Conservation (phyloP, 2,888 invertebrate species). For the Ctena decussata region DNA sequence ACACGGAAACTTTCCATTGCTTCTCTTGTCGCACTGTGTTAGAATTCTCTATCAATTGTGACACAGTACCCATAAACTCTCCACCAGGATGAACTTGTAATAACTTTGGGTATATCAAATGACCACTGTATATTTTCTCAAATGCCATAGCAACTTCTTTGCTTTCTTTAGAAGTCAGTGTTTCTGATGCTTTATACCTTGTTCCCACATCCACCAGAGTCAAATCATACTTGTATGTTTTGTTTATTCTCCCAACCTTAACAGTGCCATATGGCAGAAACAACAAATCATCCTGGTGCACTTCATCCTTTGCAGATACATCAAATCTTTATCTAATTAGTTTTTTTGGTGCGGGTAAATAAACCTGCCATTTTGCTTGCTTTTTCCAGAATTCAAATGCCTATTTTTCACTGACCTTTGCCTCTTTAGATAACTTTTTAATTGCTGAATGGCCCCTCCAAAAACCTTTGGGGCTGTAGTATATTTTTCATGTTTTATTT, state of each 20-base stretch:
- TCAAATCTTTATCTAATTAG: constrained; percentile 57
- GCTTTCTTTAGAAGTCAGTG: constrained; percentile 55
- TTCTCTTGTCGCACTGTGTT: no score
- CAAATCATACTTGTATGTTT: constrained; percentile 62
- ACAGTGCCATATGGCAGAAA: constrained; percentile 54
- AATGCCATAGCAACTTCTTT: constrained; percentile 57
- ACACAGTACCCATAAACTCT: constrained; percentile 54
- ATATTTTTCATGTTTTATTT: constrained; percentile 12
- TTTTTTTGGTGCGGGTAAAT: constrained; percentile 50
- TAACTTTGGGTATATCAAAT: constrained; percentile 45
- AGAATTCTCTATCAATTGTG: constrained; percentile 46
- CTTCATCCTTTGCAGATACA: constrained; percentile 45
- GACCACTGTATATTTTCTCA: constrained; percentile 51
- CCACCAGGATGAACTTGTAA: constrained; percentile 59
- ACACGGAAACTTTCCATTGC: no score
- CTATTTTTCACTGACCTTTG: constrained; percentile 39
- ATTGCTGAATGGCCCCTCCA: constrained; percentile 45
- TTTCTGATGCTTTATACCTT: constrained; percentile 62
- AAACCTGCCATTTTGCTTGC: constrained; percentile 49
- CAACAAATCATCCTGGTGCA: constrained; percentile 55
- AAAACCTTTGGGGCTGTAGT: constrained; percentile 46
- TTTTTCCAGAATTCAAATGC: constrained; percentile 15
- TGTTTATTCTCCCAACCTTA: neutral
- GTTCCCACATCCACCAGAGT: constrained; percentile 58
- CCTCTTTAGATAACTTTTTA: constrained; percentile 40